Base-by-base conservation (phyloP, 2,797 vertebrate species). In the Calcarius lapponicus region DNA sequence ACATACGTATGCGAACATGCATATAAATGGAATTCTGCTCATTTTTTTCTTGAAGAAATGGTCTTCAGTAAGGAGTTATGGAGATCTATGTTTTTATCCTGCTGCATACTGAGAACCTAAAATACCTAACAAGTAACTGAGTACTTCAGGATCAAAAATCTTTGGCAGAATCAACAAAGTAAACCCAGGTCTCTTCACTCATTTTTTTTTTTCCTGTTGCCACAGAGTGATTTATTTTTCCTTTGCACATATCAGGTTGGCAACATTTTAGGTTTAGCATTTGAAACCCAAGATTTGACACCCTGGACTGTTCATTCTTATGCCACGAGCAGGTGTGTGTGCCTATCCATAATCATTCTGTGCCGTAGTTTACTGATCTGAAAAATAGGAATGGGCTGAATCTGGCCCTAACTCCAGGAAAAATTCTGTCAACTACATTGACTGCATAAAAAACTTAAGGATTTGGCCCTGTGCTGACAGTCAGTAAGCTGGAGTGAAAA, bases 401-500 rank as follows among this genome's bases (percentile, higher is more conserved):
- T 65, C 20, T 86, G 47, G 4, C 15, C 69, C 42, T 56, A 83
- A 83, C 13, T 80, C 15, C 1, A 3, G 12, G 34, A 90, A 92
- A 89, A 87, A 93, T n/a, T 20, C 40, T 78, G 62, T 82, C 54
- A 92, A 56, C 43, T 66, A 47, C 43, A 71, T 15, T 69, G 61
- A 45, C 65, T 93, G 79, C 20, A 69, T 65, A 86, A 91, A 93
- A 91, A 86, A 74, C 72, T 89, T 90, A 71, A 86, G 80, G 25
- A 90, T 91, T 91, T 96, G 85, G 85, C 80, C 89, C 91, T 72
- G 36, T 83, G 69, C 92, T 96, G 81, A 61, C 62, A 95, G 92
- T 67, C 84, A 80, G 84, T 91, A 91, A 96, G 93, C 82, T 96
- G 81, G 50, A 96, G 84, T 85, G 84, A 56, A 91, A 96, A 92